Evolutionary conservation across 2,113 vertebrate species (phyloP), one percentile per base, ranked within the genome.

Genomic region (Notarius lentiginosus): DNA sequence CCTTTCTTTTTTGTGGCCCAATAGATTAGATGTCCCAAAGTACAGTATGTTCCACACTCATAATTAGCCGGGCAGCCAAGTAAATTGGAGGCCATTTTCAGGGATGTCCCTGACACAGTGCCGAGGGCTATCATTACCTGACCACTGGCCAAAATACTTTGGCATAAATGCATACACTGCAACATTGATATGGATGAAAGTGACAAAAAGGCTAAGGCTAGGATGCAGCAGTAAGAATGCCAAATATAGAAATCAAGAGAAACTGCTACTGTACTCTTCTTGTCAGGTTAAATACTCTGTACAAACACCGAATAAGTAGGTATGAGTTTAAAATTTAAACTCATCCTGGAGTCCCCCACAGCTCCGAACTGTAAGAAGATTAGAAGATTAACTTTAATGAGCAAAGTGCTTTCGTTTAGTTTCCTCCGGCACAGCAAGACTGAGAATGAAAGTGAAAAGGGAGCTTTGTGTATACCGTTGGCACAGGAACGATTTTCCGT

Each of bases 401-500:
- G 85, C 34, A 82, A 87, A 73, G 14, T 75, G 53, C 49, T 82
- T 47, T 55, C 56, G 58, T 75, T 87, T 76, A 83, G 86, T 27
- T 87, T 60, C 20, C 58, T 83, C 30, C 12, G 18, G 20, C 15
- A 22, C 56, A 87, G 55, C n/a, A 20, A 82, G 84, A 63, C 58
- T 30, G 41, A 75, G 65, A 82, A 34, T 17, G 60, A 72, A 56
- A 70, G 55, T 41, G 9, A 56, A 75, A 27, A 82, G 61, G 61
- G 22, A 73, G 65, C 30, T 70, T 51, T 63, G 47, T 41, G 58
- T 55, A 7, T 86, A 99, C 98, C 97, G 89, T 99, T 99, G 94
- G 97, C 98, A 94, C 97, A 97, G 92, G 98, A 98, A 93, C 96
- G 97, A 94, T 99, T 98, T 90, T 99, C 98, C 0, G 98, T 97